Evolutionary conservation across 2,888 invertebrate genomes (phyloP).

Genomic region (Thymelicus acteon): DNA sequence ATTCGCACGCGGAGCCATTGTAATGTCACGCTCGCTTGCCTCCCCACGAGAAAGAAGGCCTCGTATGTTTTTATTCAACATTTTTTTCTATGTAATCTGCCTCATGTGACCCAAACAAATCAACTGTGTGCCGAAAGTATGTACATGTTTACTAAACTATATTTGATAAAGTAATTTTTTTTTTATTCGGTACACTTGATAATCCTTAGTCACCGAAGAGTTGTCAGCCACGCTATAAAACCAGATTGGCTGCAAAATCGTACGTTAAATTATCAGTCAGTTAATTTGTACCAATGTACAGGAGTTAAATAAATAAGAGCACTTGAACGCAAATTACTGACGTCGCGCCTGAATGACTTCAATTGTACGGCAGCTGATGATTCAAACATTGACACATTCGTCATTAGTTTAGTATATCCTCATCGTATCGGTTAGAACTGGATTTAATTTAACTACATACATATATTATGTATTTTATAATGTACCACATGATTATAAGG

Average conservation of each 20-base stretch:
- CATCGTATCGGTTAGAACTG: conserved; percentile 50
- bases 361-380: conserved; percentile 64
- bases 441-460: conserved; percentile 38
- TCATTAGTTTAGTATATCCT: conserved; percentile 50
- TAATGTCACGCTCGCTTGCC: conserved; percentile 51
- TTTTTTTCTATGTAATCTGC: conserved; percentile 5
- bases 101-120: not conserved
- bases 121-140: no score
- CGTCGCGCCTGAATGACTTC: conserved; percentile 51
- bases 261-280: not conserved
- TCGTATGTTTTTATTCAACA: conserved; percentile 47
- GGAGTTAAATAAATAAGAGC: conserved; percentile 43
- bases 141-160: no score
- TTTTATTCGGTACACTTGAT: no score
- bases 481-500: no score
- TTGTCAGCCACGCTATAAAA: no score
- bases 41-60: conserved; percentile 49
- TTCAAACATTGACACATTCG: conserved; percentile 63
- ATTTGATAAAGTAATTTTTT: no score
- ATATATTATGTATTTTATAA: no score
- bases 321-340: conserved; percentile 43
- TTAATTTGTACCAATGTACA: conserved; percentile 37
- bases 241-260: no score
- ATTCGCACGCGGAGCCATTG: conserved; percentile 46
- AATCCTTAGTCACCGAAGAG: no score